Percentiles rank a stretch among this genome's conserved stretches.
These are phyloP conservation scores for Helicoverpa zea DNA, from an alignment of 1,140 invertebrate species.

Conservation along the genomic window DNA sequence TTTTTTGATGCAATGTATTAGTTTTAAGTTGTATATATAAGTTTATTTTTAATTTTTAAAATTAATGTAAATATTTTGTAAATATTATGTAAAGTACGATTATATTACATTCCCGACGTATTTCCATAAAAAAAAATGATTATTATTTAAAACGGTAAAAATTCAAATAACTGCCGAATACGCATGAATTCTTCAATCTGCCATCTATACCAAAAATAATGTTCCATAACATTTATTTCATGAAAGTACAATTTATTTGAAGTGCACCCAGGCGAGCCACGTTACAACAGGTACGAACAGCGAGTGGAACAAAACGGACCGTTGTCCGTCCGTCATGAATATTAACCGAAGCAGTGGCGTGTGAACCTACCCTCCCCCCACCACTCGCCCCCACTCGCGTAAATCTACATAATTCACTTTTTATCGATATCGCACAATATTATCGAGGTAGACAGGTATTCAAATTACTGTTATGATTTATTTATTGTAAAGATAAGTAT, in stretches of 20 bases:
- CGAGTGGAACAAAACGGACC: conserved; percentile 36
- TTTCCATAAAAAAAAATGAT: too few species aligned
- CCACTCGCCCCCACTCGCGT: conserved; percentile 17
- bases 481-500: conserved; percentile 30
- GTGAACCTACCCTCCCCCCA: conserved; percentile 35
- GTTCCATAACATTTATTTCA: neutral
- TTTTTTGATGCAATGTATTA: too few species aligned
- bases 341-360: conserved; percentile 52
- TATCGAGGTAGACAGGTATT: conserved; percentile 48
- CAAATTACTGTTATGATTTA: conserved; percentile 45
- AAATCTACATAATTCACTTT: conserved; percentile 56
- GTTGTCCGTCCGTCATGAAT: conserved; percentile 48
- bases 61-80: too few species aligned
- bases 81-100: too few species aligned
- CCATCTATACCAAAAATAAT: too few species aligned
- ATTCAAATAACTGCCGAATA: neutral
- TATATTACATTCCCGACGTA: too few species aligned
- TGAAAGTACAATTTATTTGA: conserved; percentile 21
- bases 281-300: conserved; percentile 28
- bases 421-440: conserved; percentile 49
- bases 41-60: too few species aligned
- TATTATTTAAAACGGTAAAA: too few species aligned
- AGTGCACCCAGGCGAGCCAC: conserved; percentile 4
- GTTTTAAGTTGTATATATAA: too few species aligned
- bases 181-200: too few species aligned